phyloP scores from a whole-genome alignment of 2,113 vertebrate species.

The Trogon melanurus region DNA sequence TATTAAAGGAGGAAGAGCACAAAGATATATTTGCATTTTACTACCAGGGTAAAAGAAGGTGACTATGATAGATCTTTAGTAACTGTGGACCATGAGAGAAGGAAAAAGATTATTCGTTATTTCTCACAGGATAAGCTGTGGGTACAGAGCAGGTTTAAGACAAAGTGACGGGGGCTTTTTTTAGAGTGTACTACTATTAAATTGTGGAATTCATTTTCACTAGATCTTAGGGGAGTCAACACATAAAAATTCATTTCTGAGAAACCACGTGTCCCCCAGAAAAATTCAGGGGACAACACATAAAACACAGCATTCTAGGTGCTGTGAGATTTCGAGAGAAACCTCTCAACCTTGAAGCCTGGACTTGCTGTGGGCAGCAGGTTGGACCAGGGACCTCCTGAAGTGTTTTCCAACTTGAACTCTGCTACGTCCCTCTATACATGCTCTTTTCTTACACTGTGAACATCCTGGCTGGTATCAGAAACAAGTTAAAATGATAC shows the following conservation, averaged over 20 bases:
- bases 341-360: not conserved
- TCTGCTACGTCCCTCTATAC: not conserved
- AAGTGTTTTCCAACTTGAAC: not conserved
- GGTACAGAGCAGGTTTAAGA: not conserved
- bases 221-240: not conserved
- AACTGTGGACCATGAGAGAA: not conserved
- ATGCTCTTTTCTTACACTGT: not conserved
- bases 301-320: not conserved
- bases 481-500: not conserved
- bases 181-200: not conserved
- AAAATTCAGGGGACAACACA: not conserved
- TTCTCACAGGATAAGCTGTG: not conserved
- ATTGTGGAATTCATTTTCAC: not conserved
- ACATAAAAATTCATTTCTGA: too few species aligned
- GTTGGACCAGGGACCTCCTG: not conserved
- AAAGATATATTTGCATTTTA: not conserved
- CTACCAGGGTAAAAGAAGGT: not conserved
- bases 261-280: too few species aligned
- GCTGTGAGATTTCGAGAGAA: not conserved
- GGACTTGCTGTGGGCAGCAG: not conserved
- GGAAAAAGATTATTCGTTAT: not conserved
- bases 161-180: not conserved
- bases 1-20: not conserved
- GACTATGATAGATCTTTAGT: not conserved
- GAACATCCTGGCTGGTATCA: not conserved